phyloP scores from a whole-genome alignment of 2,113 vertebrate species.

The Abramis brama region DNA sequence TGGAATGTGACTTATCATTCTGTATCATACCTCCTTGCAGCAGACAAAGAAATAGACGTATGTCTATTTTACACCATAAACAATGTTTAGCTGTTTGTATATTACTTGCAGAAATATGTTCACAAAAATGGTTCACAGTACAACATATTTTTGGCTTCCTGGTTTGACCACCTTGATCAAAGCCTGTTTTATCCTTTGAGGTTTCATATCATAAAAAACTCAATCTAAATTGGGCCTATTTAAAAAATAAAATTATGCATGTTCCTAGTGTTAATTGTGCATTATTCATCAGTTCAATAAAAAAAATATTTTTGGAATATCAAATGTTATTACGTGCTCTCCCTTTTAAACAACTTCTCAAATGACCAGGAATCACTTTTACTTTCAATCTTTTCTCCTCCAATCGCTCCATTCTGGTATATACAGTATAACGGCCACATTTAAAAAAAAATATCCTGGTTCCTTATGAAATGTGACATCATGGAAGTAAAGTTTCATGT shows the following conservation, averaged over 20 bases:
- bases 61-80: neutral
- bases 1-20: neutral
- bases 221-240: neutral
- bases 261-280: neutral
- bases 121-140: neutral
- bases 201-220: neutral
- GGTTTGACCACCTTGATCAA: slow-evolving; percentile 20
- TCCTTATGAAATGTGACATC: neutral
- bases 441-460: neutral
- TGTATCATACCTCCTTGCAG: neutral
- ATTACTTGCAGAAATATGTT: neutral
- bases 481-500: neutral
- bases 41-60: neutral
- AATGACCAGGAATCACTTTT: neutral
- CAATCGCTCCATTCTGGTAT: neutral
- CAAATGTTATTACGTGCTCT: neutral
- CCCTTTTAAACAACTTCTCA: neutral
- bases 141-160: neutral
- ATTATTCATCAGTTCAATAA: neutral
- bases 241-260: neutral
- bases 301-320: neutral
- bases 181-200: slow-evolving; percentile 5
- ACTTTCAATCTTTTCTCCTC: neutral
- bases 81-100: neutral
- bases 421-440: neutral